Percentiles rank a stretch among this genome's conserved stretches.
Evolutionary conservation across 2,797 vertebrate genomes (phyloP).

Genomic region (Channa striata): DNA sequence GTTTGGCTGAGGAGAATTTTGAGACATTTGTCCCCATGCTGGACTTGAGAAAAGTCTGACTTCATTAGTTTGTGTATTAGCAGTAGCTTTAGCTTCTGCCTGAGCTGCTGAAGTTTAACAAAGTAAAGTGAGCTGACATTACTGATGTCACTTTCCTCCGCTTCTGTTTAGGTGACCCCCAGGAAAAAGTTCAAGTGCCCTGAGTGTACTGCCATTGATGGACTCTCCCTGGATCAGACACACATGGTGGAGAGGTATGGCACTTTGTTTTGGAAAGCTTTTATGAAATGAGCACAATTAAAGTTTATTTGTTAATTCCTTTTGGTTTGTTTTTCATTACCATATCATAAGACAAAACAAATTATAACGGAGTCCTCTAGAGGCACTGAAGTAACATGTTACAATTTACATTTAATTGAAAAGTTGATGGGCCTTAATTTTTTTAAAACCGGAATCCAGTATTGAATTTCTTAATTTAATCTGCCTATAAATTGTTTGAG

Average conservation of each 20-base stretch:
- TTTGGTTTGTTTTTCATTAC: too few species aligned
- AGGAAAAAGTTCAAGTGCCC: conserved; percentile 99
- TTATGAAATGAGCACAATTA: neutral
- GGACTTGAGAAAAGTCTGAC: conserved; percentile 1
- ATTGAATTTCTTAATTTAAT: too few species aligned
- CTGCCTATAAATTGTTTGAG: too few species aligned
- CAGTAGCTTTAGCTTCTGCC: too few species aligned
- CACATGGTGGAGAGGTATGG: conserved; percentile 98
- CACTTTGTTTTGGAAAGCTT: conserved; percentile 4
- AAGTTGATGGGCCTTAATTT: too few species aligned
- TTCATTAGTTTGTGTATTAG: conserved; percentile 25
- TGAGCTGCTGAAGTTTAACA: conserved; percentile 26
- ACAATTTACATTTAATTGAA: too few species aligned
- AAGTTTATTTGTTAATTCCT: neutral
- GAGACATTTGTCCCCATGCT: conserved; percentile 73
- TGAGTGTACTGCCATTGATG: conserved; percentile 98
- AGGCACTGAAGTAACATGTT: too few species aligned
- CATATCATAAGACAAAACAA: too few species aligned
- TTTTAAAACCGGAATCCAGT: too few species aligned
- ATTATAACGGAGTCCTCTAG: too few species aligned
- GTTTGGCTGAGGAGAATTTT: conserved; percentile 83
- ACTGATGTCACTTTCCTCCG: conserved; percentile 65
- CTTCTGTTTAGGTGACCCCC: conserved; percentile 92
- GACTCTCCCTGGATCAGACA: conserved; percentile 97
- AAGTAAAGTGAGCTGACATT: conserved; percentile 37